Evolutionary conservation across 2,888 invertebrate genomes (phyloP), one percentile per base, ranked within the genome.

Genomic region (Alviniconcha strummeri): DNA sequence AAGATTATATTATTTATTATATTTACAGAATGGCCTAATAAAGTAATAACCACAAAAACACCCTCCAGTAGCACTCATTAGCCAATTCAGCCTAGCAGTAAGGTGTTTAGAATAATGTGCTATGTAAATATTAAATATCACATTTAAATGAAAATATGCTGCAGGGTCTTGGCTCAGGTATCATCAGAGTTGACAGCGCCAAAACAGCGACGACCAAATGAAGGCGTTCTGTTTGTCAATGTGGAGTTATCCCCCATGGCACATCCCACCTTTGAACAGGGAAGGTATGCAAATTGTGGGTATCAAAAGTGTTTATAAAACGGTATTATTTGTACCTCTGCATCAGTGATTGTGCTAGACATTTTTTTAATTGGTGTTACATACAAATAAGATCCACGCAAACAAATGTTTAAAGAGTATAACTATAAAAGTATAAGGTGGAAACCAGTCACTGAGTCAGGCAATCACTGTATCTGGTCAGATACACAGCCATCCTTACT

Each of bases 161-260:
- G 8, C 84, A 97, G 97, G 93, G 97, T 97, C 52, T 93, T 98
- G 88, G 96, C 97, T 0, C 97, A 98, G 94, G 97, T 97, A 6
- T 96, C 97, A 7, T 97, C 97, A 94, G 97, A 98, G 94, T 95
- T 99, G 64, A 96, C 96, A 81, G 95, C 96, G 88, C 98, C 98
- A 0, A 97, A 97, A 93, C 95, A 96, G 67, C 96, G 97, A 0
- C 95, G 98, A 74, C 97, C 98, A 0, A 97, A 97, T 92, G 98
- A 99, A 94, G 98, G 98, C 1, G 95, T 96, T 86, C 92, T 99
- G 19, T 96, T 95, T 90, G 95, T 98, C 67, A 97, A 98, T 94
- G 96, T 98, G 0, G 98, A 98, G 93, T 94, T 98, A 75, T 96
- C 96, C 88, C 96, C 97, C 4, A 96, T 98, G 96, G 97, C 97